These are phyloP conservation scores for Tenthredo scrophulariae DNA, from an alignment of 2,888 invertebrate species.

Conservation along the genomic window DNA sequence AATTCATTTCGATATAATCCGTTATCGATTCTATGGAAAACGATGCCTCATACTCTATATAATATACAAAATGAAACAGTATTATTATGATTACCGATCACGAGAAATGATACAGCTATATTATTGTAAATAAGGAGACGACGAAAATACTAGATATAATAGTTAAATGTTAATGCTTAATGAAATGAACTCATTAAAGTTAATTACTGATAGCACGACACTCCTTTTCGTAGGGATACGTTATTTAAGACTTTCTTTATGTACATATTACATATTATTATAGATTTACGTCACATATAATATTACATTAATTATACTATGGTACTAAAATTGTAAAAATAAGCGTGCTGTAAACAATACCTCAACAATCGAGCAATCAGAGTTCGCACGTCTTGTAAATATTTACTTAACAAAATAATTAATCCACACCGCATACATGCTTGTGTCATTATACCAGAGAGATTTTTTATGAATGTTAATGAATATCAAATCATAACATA, in stretches of 20 bases:
- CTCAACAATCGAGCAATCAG: slow-evolving; percentile 16
- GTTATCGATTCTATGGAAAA: not conserved
- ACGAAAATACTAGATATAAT: not conserved
- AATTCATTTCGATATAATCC: not conserved
- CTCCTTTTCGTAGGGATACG: not conserved
- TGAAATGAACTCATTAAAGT: not conserved
- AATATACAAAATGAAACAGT: slow-evolving; percentile 38
- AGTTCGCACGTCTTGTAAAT: slow-evolving; percentile 22
- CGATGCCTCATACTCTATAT: slow-evolving; percentile 21
- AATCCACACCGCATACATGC: not conserved
- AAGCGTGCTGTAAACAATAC: slow-evolving; percentile 19
- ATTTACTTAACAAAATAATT: not conserved
- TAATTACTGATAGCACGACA: not conserved
- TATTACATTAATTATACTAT: not conserved
- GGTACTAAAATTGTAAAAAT: slow-evolving; percentile 4
- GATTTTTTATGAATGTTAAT: slow-evolving; percentile 28
- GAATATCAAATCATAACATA: not conserved
- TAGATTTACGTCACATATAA: not conserved
- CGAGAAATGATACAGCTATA: not conserved
- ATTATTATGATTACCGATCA: slow-evolving; percentile 40
- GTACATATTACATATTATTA: slow-evolving; percentile 20
- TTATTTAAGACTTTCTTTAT: not conserved
- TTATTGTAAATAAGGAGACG: slow-evolving; percentile 25
- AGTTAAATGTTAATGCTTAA: not conserved
- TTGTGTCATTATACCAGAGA: not conserved